These are phyloP conservation scores for Bombylius major DNA, from an alignment of 2,888 invertebrate species.

Conservation along the genomic window DNA sequence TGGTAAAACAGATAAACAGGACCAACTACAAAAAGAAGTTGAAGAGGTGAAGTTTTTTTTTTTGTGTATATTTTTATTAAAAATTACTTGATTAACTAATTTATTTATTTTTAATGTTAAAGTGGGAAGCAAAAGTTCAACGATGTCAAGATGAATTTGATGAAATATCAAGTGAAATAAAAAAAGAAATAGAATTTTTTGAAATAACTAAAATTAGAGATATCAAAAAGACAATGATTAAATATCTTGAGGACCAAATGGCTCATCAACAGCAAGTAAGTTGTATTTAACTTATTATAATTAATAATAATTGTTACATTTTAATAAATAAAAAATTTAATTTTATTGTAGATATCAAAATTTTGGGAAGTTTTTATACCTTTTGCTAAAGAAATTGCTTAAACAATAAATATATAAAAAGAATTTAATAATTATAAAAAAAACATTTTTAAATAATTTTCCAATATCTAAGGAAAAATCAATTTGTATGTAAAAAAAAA, in stretches of 20 bases:
- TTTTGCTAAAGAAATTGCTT: slow-evolving; percentile 85
- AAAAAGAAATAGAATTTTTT: slow-evolving; percentile 86
- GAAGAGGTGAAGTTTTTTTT: slow-evolving; percentile 53
- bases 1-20: slow-evolving; percentile 79
- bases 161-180: slow-evolving; percentile 85
- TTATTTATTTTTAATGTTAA: slow-evolving; percentile 16
- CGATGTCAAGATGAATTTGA: slow-evolving; percentile 94
- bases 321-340: too few species aligned
- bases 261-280: slow-evolving; percentile 85
- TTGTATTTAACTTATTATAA: too few species aligned
- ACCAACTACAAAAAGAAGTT: slow-evolving; percentile 81
- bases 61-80: neutral
- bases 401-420: slow-evolving; percentile 28
- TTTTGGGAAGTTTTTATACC: slow-evolving; percentile 82
- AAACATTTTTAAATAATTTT: too few species aligned
- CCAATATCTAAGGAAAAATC: too few species aligned
- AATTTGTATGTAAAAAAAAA: too few species aligned
- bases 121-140: slow-evolving; percentile 96
- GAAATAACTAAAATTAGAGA: slow-evolving; percentile 79
- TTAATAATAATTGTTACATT: neutral
- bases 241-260: slow-evolving; percentile 87
- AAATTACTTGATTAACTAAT: neutral
- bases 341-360: slow-evolving; percentile 24
- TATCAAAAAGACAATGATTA: slow-evolving; percentile 78
- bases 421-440: too few species aligned